These are phyloP conservation scores for Naso thynnoides DNA, from an alignment of 2,797 vertebrate species.

Conservation along the genomic window DNA sequence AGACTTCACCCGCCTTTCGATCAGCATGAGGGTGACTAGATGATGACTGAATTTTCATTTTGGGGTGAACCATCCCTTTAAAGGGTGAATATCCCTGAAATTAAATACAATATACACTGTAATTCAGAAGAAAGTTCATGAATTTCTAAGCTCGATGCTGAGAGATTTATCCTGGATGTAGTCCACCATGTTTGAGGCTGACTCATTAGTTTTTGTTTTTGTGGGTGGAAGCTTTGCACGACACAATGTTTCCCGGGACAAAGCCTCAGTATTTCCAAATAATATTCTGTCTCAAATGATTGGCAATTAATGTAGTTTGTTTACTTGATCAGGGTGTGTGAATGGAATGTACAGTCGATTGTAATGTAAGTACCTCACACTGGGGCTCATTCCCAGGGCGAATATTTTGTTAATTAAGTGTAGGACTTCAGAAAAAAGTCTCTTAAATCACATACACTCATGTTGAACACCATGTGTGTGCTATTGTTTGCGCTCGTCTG, in stretches of 20 bases:
- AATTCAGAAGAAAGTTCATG: too few species aligned
- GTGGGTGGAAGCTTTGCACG: neutral
- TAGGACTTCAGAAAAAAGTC: neutral
- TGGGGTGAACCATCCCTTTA: too few species aligned
- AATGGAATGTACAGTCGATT: conserved; percentile 49
- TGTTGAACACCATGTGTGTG: neutral
- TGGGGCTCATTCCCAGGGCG: conserved; percentile 40
- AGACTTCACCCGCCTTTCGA: too few species aligned
- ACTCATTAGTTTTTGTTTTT: neutral
- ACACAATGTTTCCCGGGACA: neutral
- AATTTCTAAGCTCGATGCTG: too few species aligned
- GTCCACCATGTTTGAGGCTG: too few species aligned
- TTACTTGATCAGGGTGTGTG: conserved; percentile 45
- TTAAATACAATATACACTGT: too few species aligned
- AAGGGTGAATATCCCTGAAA: too few species aligned
- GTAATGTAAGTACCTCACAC: conserved; percentile 59
- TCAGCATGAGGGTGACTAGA: too few species aligned
- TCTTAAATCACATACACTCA: neutral
- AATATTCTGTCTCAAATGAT: neutral
- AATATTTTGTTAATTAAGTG: conserved; percentile 55
- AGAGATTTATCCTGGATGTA: too few species aligned
- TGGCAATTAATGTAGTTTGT: conserved; percentile 22
- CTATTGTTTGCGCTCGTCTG: conserved; percentile 11
- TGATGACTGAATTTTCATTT: too few species aligned
- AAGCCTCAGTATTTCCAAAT: conserved; percentile 11